Base-by-base conservation (phyloP, 1,140 invertebrate species). In the Penaeus vannamei region DNA sequence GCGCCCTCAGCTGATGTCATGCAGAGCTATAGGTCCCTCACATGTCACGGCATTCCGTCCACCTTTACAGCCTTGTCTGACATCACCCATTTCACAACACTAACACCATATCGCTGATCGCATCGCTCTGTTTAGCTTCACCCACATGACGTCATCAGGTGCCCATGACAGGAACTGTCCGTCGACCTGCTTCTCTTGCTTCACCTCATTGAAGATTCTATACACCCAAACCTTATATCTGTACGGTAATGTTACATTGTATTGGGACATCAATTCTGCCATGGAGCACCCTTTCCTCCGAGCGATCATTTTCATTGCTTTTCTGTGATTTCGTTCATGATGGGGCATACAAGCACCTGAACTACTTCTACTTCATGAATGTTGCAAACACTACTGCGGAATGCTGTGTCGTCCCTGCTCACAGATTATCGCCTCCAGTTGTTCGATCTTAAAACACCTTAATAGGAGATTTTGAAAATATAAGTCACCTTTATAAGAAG, bases 401-500 rank as follows among this genome's bases (percentile, higher is more conserved):
- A 64, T 17, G 62, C 62, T 64, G 62, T 64, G n/a, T 64, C 62
- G n/a, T 64, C 62, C 62, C 17, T n/a, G n/a, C 62, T 64, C 62
- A 64, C 62, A 64, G 62, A 64, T 19, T 64, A 64, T n/a, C n/a
- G 62, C 62, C 62, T 64, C 62, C 62, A 64, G n/a, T n/a, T 64
- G 62, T 17, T 64, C 62, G n/a, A 64, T 64, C n/a, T n/a, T n/a
- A n/a, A n/a, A n/a, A n/a, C n/a, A n/a, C n/a, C n/a, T n/a, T n/a
- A n/a, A n/a, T n/a, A n/a, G n/a, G n/a, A n/a, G n/a, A n/a, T n/a
- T n/a, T n/a, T n/a, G n/a, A n/a, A n/a, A n/a, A n/a, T n/a, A n/a
- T n/a, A n/a, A n/a, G n/a, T n/a, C n/a, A n/a, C n/a, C n/a, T n/a
- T n/a, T n/a, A n/a, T n/a, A n/a, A n/a, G n/a, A n/a, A n/a, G n/a